Evolutionary conservation across 2,888 invertebrate genomes (phyloP).

Genomic region (Rhagonycha lutea): DNA sequence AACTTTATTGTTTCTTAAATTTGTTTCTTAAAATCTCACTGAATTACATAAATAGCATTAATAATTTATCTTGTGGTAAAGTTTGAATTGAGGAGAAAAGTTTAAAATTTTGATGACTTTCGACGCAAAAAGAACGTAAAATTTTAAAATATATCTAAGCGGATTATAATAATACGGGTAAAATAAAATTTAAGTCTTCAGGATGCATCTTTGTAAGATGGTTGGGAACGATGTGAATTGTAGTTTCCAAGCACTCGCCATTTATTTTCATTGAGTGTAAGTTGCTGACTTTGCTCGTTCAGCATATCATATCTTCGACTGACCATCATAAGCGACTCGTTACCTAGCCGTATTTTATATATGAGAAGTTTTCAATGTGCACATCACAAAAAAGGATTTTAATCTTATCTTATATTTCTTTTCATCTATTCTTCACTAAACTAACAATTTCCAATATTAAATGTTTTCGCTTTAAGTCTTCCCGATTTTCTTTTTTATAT

Average conservation of each 20-base stretch:
- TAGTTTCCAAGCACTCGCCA: slow-evolving; percentile 22
- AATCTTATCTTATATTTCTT: neutral
- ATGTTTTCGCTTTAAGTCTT: neutral
- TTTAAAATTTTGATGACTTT: neutral
- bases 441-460: neutral
- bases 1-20: no score
- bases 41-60: no score
- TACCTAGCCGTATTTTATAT: slow-evolving; percentile 10
- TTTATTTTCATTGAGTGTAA: slow-evolving; percentile 29
- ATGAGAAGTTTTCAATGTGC: slow-evolving; percentile 6
- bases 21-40: no score
- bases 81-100: neutral
- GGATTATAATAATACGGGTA: neutral
- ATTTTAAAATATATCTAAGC: neutral
- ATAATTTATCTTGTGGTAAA: neutral
- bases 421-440: neutral
- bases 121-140: neutral
- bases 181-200: slow-evolving; percentile 19
- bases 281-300: slow-evolving; percentile 22
- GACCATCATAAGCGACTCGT: slow-evolving; percentile 27
- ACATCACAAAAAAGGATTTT: neutral
- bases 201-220: slow-evolving; percentile 8
- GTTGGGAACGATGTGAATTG: slow-evolving; percentile 19
- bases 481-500: neutral
- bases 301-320: slow-evolving; percentile 24